Evolutionary conservation across 2,797 vertebrate species (phyloP), one percentile per base, ranked within the genome.

Genomic region (Ambastaia sidthimunki): DNA sequence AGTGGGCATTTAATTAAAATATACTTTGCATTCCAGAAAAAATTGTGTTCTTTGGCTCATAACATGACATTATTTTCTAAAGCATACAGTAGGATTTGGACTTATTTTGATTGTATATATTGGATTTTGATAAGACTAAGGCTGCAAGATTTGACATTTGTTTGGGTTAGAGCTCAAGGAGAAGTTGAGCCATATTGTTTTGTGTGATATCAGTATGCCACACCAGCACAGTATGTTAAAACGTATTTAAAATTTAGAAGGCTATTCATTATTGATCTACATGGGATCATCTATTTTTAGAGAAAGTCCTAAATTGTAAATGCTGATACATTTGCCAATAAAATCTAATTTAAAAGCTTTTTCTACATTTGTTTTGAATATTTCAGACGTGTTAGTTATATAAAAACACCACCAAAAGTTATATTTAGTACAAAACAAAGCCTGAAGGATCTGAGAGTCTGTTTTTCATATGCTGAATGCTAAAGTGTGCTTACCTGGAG

Each of bases 401-500:
- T 18, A 28, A 7, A n/a, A 62, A 31, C 2, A 6, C 15, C 25
- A 31, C 10, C 28, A 31, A 13, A 65, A 65, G 18, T 65, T 41
- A 65, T 3, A 37, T 41, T 41, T 65, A 41, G 18, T 1, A 48
- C 25, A 28, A 31, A 65, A 34, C 16, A 73, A 68, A 76, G 63
- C 74, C 52, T 57, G 63, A 55, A 54, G 74, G 65, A 50, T 25
- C 19, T 25, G 41, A 60, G 55, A 78, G 41, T 70, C 23, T 70
- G 37, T 54, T 57, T 67, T 60, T 37, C 65, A 69, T 62, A 78
- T 78, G 41, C 34, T 70, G 66, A 52, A 60, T 78, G 57, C 52
- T 71, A 57, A 80, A 80, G 44, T 19, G 34, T 41, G 81, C 88
- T 90, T 90, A 99, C 98, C 97, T 96, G 97, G 96, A 86, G 96